Evolutionary conservation across 2,113 vertebrate genomes (phyloP).

Genomic region (Daboia siamensis): DNA sequence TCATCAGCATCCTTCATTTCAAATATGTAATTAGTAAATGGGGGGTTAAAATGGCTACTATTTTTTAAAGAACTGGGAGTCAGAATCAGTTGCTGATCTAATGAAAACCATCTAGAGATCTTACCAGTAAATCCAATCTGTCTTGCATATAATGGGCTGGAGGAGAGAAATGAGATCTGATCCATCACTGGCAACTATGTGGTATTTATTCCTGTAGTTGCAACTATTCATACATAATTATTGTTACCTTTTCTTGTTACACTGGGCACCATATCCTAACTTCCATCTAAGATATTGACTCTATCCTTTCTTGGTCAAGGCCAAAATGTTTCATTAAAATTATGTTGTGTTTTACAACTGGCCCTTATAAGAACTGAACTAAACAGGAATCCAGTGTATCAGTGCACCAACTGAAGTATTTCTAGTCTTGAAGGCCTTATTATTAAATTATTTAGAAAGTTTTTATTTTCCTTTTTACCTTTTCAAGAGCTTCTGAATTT

Average conservation of each 20-base stretch:
- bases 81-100: background rate
- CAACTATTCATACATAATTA: background rate
- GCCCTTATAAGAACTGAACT: slow-evolving; percentile 52
- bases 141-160: background rate
- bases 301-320: background rate
- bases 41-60: background rate
- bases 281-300: background rate
- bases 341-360: slow-evolving; percentile 57
- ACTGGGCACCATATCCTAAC: background rate
- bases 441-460: slow-evolving; percentile 17
- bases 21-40: background rate
- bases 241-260: background rate
- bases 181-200: background rate
- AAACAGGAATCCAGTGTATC: slow-evolving; percentile 51
- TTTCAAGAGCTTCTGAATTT: background rate
- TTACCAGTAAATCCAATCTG: background rate
- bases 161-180: background rate
- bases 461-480: background rate
- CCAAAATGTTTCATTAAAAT: slow-evolving; percentile 22
- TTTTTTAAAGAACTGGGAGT: background rate
- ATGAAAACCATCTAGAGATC: background rate
- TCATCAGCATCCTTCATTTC: background rate
- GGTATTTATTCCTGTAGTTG: background rate
- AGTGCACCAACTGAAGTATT: slow-evolving; percentile 25
- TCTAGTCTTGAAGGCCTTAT: slow-evolving; percentile 40